Conservation (phyloP, 2,888 invertebrate species). For the Cantharis rufa region DNA sequence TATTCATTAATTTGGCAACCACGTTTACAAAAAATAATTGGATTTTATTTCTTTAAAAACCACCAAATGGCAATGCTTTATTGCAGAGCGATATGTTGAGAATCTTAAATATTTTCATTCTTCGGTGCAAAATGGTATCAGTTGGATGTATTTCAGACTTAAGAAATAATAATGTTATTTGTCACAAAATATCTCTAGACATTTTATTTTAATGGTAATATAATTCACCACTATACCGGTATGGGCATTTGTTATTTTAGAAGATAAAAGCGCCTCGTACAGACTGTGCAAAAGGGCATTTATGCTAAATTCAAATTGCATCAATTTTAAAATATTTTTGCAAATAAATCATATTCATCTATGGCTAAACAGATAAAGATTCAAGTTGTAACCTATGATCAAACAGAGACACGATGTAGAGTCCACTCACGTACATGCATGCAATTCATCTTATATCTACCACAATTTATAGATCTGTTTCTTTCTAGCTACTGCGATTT, state of each 20-base stretch:
- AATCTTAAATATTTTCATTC: neutral
- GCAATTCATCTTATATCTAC: slow-evolving; percentile 25
- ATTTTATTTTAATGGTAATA: neutral
- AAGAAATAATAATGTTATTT: neutral
- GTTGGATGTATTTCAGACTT: neutral
- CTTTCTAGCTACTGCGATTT: neutral
- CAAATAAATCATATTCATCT: slow-evolving; percentile 20
- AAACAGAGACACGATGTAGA: slow-evolving; percentile 27
- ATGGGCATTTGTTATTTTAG: neutral
- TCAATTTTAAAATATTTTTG: slow-evolving; percentile 8
- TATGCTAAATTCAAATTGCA: slow-evolving; percentile 5
- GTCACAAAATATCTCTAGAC: neutral
- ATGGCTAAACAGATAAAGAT: slow-evolving; percentile 29
- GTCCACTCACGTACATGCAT: slow-evolving; percentile 31
- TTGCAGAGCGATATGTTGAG: neutral
- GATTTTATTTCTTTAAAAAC: neutral
- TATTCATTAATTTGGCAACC: neutral
- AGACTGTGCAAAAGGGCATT: neutral
- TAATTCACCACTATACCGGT: neutral
- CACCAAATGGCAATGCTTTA: neutral
- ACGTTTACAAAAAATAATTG: neutral
- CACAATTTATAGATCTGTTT: slow-evolving; percentile 3
- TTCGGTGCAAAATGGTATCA: neutral
- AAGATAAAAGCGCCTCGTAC: neutral
- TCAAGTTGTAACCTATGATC: slow-evolving; percentile 28